Evolutionary conservation across 1,140 invertebrate species (phyloP), one percentile per base, ranked within the genome.

Genomic region (Eumeta japonica): DNA sequence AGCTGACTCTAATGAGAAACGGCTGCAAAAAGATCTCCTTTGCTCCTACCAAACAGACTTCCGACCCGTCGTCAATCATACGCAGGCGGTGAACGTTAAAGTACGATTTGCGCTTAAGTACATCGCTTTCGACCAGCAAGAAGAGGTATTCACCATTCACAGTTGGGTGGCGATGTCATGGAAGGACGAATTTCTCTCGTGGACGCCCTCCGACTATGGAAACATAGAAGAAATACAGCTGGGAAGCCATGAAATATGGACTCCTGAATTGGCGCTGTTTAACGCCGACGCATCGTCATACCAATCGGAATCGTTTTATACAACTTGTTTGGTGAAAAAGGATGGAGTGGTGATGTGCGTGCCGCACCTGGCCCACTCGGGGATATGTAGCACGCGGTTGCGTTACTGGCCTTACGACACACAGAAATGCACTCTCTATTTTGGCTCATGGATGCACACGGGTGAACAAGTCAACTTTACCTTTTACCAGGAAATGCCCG

Each of bases 401-500:
- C 55, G 50, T 10, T 62, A 56, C 18, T 81, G 76, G 66, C 80
- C 80, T 0, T 81, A 77, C 41, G 80, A 81, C 43, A 43, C 41
- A 10, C 79, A 81, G 53, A 77, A 71, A 17, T 81, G 80, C 41
- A 61, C 62, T 1, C 28, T 81, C 9, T 59, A 58, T 16, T 70
- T 80, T 38, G 78, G 79, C 2, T 78, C 79, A 1, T 84, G 82
- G 83, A 72, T 78, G 38, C 76, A 83, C 35, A 75, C 67, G 1
- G 79, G 77, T 0, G 79, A 82, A 56, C 80, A 84, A 51, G 58
- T 84, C 1, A 72, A 80, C 43, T 76, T 80, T 18, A 63, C 65
- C 2, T 70, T 71, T 42, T 70, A 64, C 34, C 41, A 57, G 4
- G 50, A 18, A 5, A 48, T 47, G 17, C 58, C 63, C 2, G 45